Base-by-base conservation (phyloP, 35 echinoderm and acorn worm genomes). In the Heliocidaris erythrogramma region DNA sequence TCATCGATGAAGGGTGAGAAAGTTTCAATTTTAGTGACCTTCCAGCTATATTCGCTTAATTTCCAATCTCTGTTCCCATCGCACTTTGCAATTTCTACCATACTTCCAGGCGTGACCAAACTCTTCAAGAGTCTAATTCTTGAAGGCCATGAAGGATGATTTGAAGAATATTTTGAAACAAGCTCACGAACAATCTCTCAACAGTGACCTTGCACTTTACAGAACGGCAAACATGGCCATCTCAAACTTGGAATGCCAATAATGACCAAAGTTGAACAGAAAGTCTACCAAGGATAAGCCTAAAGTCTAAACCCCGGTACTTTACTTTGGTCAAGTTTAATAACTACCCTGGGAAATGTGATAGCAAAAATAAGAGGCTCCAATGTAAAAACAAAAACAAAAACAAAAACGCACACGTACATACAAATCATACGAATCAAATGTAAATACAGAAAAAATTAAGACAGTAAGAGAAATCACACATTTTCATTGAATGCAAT, bases 61-160 rank as follows among this genome's bases (percentile, higher is more conserved):
- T 78, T 78, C 3, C 65, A 18, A 78, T 78, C 65, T n/a, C 65
- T n/a, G 65, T 27, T 21, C 4, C 65, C 7, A 78, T 78, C 18
- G 65, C 65, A 78, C 65, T 78, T 78, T 21, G n/a, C 27, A 78
- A n/a, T 78, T 78, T 78, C 65, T 78, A 78, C 65, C 65, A 78
- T 78, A 78, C 65, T 5, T 78, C 65, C 65, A 9, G 65, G 65
- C 65, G 65, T 78, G 65, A 78, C 65, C 65, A 78, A 78, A 78
- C 18, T 78, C 65, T 78, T 78, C 21, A 78, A 78, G 27, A 78
- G 14, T 27, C 18, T 24, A 27, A n/a, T 78, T 24, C 27, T 78
- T 27, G 18, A 78, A 78, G 65, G 65, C 65, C 65, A 78, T 11
- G 52, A 14, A 56, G 11, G 52, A 56, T 78, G 65, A 78, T n/a